Conservation (phyloP, 2,888 invertebrate genomes). For the Drosophila demipolita region DNA sequence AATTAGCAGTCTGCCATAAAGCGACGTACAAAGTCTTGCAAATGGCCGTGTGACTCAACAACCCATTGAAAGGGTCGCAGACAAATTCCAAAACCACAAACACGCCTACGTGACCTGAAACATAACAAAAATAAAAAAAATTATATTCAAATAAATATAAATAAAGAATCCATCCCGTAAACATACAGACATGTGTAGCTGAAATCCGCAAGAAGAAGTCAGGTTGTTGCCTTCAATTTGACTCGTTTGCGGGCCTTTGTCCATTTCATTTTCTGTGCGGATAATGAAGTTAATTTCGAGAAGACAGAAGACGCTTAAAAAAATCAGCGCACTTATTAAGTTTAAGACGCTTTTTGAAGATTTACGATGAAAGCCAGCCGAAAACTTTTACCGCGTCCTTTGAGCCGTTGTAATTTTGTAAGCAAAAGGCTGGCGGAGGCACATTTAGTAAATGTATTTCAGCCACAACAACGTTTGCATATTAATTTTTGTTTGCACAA, state of each 20-base stretch:
- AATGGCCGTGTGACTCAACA: slow-evolving; percentile 63
- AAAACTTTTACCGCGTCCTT: slow-evolving; percentile 45
- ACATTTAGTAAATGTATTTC: slow-evolving; percentile 66
- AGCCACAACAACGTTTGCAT: slow-evolving; percentile 64
- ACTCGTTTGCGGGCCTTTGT: slow-evolving; percentile 20
- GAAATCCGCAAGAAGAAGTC: slow-evolving; percentile 46
- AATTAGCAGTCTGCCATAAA: slow-evolving; percentile 62
- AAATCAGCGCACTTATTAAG: slow-evolving; percentile 51
- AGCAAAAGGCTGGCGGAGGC: slow-evolving; percentile 30
- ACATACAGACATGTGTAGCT: slow-evolving; percentile 17
- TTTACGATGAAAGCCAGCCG: slow-evolving; percentile 47
- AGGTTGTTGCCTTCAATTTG: background rate
- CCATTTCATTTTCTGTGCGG: slow-evolving; percentile 48
- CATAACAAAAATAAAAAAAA: slow-evolving; percentile 29
- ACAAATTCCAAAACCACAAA: slow-evolving; percentile 23
- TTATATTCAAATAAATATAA: background rate
- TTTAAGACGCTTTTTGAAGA: slow-evolving; percentile 58
- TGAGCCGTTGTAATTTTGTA: slow-evolving; percentile 61
- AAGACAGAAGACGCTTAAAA: slow-evolving; percentile 45
- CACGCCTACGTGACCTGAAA: slow-evolving; percentile 70
- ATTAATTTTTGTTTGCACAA: slow-evolving; percentile 58
- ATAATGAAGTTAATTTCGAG: slow-evolving; percentile 75
- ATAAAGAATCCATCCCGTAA: background rate
- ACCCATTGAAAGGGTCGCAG: slow-evolving; percentile 77
- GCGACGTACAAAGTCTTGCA: slow-evolving; percentile 57